Percentiles rank a stretch among this genome's conserved stretches.
phyloP scores from a whole-genome alignment of 2,888 invertebrate species.

The Neoitamus cyanurus region DNA sequence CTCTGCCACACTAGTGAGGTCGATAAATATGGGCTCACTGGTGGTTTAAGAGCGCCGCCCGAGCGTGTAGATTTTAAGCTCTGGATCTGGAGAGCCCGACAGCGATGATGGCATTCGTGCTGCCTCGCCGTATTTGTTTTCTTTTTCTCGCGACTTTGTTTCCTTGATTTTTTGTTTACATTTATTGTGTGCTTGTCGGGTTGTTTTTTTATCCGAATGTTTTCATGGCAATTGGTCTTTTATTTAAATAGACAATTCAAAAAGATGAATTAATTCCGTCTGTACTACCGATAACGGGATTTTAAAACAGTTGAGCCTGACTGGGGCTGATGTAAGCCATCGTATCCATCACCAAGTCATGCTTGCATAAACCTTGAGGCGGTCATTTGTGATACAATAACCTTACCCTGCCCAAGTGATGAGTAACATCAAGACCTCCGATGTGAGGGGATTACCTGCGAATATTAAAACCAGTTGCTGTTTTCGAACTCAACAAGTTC shows the following conservation, averaged over 20 bases:
- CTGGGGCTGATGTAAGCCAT: neutral
- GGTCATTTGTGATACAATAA: neutral
- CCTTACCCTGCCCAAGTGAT: neutral
- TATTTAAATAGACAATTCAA: neutral
- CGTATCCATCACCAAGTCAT: neutral
- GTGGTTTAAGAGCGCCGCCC: neutral
- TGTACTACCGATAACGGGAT: neutral
- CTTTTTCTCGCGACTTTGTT: neutral
- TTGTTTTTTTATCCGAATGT: neutral
- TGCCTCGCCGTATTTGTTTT: neutral
- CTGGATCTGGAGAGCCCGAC: neutral
- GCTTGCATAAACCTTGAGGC: neutral
- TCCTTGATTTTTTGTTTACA: conserved; percentile 5
- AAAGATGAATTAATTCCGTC: neutral
- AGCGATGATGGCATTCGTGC: neutral
- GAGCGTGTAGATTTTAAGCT: neutral
- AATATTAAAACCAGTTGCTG: neutral
- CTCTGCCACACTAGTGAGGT: neutral
- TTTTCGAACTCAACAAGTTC: neutral
- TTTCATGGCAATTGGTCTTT: neutral
- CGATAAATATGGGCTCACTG: neutral
- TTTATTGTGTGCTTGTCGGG: neutral
- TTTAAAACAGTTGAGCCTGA: neutral
- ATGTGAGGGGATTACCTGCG: neutral
- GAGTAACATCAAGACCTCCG: neutral